These are phyloP conservation scores for Graptemys geographica DNA, from an alignment of 2,797 vertebrate species.

Conservation along the genomic window DNA sequence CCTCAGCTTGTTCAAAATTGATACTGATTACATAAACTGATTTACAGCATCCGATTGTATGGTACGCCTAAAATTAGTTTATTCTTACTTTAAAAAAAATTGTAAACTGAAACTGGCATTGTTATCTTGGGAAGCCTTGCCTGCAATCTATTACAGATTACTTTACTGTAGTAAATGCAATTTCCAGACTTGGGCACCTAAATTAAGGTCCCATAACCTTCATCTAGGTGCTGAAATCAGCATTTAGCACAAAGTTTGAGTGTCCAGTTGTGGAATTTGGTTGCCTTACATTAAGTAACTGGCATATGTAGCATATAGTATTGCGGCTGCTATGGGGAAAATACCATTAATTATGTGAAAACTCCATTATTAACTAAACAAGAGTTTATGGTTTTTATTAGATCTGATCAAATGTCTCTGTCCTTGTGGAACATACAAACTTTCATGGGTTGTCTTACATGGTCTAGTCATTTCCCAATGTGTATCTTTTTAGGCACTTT, in stretches of 20 bases:
- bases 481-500: background rate
- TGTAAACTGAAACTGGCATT: background rate
- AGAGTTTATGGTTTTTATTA: background rate
- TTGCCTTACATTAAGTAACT: background rate
- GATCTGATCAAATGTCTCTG: background rate
- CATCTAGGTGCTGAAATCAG: background rate
- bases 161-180: background rate
- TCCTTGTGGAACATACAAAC: background rate
- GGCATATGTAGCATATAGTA: background rate
- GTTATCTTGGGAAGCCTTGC: background rate
- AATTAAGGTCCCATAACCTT: background rate
- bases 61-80: background rate
- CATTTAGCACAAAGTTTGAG: background rate
- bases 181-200: background rate
- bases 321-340: background rate
- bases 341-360: background rate
- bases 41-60: background rate
- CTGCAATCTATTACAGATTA: background rate
- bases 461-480: background rate
- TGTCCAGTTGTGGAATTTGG: background rate
- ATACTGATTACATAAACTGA: background rate
- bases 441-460: background rate
- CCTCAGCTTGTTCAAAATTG: background rate
- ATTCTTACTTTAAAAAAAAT: background rate
- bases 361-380: slow-evolving; percentile 29